Percentiles rank a stretch among this genome's conserved stretches.
phyloP scores from a whole-genome alignment of 2,113 vertebrate genomes.

The Trachemys scripta region DNA sequence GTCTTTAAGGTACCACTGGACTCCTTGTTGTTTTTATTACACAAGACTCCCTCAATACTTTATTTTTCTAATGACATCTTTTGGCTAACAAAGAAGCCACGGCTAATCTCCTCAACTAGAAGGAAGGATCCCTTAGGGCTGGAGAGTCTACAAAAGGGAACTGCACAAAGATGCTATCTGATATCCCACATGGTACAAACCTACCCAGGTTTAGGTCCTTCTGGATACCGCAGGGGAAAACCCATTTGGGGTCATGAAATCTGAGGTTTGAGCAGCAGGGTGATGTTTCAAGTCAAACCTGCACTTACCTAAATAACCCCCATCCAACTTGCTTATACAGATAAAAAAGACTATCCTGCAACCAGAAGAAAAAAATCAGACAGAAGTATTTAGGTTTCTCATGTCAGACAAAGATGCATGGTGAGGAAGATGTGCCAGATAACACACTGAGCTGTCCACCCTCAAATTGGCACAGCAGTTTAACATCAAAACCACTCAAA shows the following conservation, averaged over 20 bases:
- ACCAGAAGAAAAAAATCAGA: background rate
- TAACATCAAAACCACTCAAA: background rate
- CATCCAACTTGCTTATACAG: background rate
- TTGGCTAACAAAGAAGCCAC: background rate
- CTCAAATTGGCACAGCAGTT: background rate
- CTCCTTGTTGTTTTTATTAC: background rate
- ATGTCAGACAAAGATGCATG: too few species aligned
- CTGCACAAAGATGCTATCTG: background rate
- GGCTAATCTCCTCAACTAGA: background rate
- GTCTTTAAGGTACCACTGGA: too few species aligned
- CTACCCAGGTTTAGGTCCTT: background rate
- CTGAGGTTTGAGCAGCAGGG: background rate
- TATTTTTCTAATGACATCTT: background rate
- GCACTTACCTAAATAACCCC: background rate
- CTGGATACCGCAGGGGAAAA: background rate
- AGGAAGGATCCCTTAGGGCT: background rate
- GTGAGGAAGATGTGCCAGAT: background rate
- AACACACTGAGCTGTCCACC: background rate
- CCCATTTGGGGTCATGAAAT: background rate
- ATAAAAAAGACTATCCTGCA: background rate
- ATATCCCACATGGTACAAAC: background rate
- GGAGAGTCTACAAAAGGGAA: background rate
- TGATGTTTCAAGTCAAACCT: background rate
- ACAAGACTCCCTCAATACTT: background rate
- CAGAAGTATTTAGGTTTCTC: background rate